A percentile compares a stretch with the other conserved stretches of the same genome.
Conservation (phyloP, 30 jellyfish, hydroid and myxozoan genomes). For the Turritopsis rubra region DNA sequence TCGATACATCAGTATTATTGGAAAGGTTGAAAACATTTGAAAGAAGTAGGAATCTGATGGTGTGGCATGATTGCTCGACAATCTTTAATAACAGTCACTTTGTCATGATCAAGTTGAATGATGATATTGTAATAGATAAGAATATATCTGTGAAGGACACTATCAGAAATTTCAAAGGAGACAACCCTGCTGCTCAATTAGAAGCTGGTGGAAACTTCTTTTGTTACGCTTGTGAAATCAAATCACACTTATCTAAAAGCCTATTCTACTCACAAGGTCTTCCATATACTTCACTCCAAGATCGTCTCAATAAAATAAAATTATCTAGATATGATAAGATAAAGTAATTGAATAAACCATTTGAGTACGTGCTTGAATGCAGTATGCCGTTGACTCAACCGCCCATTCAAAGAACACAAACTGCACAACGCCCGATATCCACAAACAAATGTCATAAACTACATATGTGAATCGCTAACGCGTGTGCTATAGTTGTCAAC, state of each 20-base stretch:
- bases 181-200: constrained; percentile 23
- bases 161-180: constrained; percentile 14
- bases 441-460: too few species aligned
- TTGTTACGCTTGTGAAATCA: not conserved
- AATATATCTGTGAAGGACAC: not conserved
- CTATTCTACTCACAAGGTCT: not conserved
- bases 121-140: not conserved
- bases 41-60: not conserved
- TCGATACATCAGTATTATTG: not conserved
- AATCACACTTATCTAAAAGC: not conserved
- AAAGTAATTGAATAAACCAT: too few species aligned
- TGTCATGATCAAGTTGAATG: not conserved
- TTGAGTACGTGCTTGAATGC: too few species aligned
- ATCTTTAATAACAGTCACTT: constrained; percentile 11
- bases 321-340: too few species aligned
- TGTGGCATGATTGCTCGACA: constrained; percentile 34
- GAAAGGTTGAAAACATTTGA: constrained; percentile 5
- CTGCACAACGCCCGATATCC: too few species aligned
- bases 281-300: not conserved
- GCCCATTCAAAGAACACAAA: too few species aligned
- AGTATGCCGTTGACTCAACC: too few species aligned
- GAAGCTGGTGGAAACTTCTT: constrained; percentile 25
- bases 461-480: too few species aligned
- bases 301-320: too few species aligned
- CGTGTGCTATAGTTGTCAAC: too few species aligned